Evolutionary conservation across 1,140 invertebrate species (phyloP).

Genomic region (Tribolium castaneum): DNA sequence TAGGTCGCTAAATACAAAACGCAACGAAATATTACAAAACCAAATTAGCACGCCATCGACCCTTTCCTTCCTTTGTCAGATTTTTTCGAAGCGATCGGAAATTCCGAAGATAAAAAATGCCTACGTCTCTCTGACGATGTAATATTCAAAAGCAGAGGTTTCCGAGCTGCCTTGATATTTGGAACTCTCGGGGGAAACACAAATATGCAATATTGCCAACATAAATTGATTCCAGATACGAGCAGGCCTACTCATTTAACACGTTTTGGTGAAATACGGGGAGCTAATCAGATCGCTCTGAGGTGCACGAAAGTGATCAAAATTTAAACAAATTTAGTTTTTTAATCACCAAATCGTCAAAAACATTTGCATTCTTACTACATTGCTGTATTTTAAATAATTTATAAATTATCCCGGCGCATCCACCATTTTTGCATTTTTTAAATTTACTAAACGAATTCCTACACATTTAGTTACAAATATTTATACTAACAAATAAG

Average conservation of each 20-base stretch:
- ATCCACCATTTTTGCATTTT: too few species aligned
- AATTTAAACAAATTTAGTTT: too few species aligned
- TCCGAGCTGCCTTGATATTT: slow-evolving; percentile 54
- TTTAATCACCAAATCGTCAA: too few species aligned
- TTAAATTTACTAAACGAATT: too few species aligned
- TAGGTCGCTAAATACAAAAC: slow-evolving; percentile 50
- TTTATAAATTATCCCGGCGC: too few species aligned
- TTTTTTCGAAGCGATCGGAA: too few species aligned
- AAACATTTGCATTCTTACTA: too few species aligned
- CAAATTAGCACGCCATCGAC: slow-evolving; percentile 27
- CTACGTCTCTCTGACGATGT: slow-evolving; percentile 45
- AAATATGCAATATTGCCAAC: slow-evolving; percentile 63
- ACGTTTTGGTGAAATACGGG: slow-evolving; percentile 60
- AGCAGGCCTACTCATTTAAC: slow-evolving; percentile 61
- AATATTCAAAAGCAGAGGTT: slow-evolving; percentile 55
- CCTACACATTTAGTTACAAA: too few species aligned
- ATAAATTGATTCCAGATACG: slow-evolving; percentile 63
- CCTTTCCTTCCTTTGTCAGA: too few species aligned
- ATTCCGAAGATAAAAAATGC: not conserved
- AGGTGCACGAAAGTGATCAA: not conserved
- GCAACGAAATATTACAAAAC: slow-evolving; percentile 37
- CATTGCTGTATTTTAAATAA: too few species aligned
- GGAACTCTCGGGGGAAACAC: slow-evolving; percentile 60
- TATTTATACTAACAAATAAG: too few species aligned
- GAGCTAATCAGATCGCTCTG: slow-evolving; percentile 26